Evolutionary conservation across 2,797 vertebrate species (phyloP), one percentile per base, ranked within the genome.

Genomic region (Chloroceryle amazona): DNA sequence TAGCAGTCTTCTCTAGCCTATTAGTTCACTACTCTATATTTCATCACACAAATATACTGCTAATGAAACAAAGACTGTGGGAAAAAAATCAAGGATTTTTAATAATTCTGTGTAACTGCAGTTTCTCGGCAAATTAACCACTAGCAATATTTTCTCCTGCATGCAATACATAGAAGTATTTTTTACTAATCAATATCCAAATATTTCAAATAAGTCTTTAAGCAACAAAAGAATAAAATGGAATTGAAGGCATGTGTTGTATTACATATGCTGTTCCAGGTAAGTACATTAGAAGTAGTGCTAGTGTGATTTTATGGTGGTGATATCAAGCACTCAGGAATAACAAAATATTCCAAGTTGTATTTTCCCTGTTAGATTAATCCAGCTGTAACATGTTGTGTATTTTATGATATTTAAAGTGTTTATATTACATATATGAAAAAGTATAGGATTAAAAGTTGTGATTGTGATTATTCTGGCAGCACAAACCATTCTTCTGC

Each of bases 1-100:
- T 96, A 95, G 94, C 96, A 96, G 79, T 13, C 5, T 90, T 76
- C 70, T 86, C 68, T 75, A 33, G 83, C 87, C 93, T 92, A 22
- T 80, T 90, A 80, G 39, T 86, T 96, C 89, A 57, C 70, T 96
- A 54, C 46, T 94, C 81, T 80, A 9, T 91, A 91, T 95, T 79
- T 96, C 83, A 96, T 95, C 90, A 74, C 81, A 76, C 73, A 47
- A 90, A 75, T 61, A 31, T 87, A 61, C 25, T 95, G 63, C 71
- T 94, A 85, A 67, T 85, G 91, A 81, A 94, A 25, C 25, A 86
- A 67, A 95, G 86, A 85, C 41, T 21, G 31, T 86, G 72, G 87
- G 63, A 87, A 95, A 44, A 57, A 74, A 83, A 62, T 37, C 26
- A 83, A 81, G 51, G 76, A 81, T 93, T 88, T 86, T 44, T 1